These are phyloP conservation scores for Plutella xylostella DNA, from an alignment of 2,888 invertebrate species.

Conservation along the genomic window DNA sequence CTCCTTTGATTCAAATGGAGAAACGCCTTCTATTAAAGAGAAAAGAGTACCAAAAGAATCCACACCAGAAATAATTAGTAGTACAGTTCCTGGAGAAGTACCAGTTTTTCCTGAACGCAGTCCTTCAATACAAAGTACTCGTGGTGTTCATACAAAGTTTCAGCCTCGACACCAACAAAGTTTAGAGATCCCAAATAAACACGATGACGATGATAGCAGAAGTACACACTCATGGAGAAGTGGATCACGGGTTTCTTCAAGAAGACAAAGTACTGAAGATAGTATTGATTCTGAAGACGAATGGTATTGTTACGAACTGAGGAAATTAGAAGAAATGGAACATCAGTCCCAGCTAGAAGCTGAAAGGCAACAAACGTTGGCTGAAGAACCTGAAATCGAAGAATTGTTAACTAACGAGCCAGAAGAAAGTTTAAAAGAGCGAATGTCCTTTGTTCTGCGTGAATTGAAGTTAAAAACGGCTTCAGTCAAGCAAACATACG, in stretches of 20 bases:
- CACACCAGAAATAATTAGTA: constrained; percentile 50
- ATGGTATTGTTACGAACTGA: constrained; percentile 90
- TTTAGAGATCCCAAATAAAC: constrained; percentile 81
- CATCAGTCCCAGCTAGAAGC: constrained; percentile 76
- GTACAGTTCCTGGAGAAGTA: constrained; percentile 58
- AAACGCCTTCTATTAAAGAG: constrained; percentile 32
- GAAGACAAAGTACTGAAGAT: constrained; percentile 92
- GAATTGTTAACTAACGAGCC: constrained; percentile 64
- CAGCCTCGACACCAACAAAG: constrained; percentile 80
- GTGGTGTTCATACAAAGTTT: constrained; percentile 70
- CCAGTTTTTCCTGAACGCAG: constrained; percentile 70
- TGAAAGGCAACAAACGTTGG: constrained; percentile 71
- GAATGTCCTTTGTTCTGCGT: constrained; percentile 82
- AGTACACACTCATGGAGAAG: constrained; percentile 91
- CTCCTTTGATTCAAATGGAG: constrained; percentile 33
- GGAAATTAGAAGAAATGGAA: constrained; percentile 89
- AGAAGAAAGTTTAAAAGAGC: constrained; percentile 78
- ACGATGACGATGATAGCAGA: constrained; percentile 85
- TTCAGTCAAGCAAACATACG: constrained; percentile 48
- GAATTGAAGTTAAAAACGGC: constrained; percentile 80
- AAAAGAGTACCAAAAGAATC: constrained; percentile 40
- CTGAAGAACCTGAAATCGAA: constrained; percentile 71
- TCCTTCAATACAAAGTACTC: constrained; percentile 73
- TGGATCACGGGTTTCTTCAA: constrained; percentile 85
- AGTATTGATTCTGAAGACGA: constrained; percentile 95